These are phyloP conservation scores for Perdita meconis DNA, from an alignment of 2,888 invertebrate genomes.

Conservation along the genomic window DNA sequence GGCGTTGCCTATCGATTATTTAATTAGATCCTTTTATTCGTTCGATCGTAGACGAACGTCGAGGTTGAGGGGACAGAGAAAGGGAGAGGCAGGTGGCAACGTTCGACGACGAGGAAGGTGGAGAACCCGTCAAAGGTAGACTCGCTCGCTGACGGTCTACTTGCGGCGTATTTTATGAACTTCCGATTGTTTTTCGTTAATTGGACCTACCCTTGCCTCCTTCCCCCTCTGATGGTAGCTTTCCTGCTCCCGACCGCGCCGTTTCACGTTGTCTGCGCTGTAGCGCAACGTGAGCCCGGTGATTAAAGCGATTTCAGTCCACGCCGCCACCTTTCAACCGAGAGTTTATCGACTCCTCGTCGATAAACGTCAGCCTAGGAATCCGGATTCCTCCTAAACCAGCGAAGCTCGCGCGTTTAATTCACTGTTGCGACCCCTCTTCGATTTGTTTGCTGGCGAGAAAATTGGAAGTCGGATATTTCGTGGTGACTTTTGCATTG, in stretches of 20 bases:
- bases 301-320: constrained; percentile 43
- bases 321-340: constrained; percentile 15
- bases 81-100: neutral
- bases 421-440: neutral
- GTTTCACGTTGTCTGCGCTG: neutral
- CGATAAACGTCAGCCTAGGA: constrained; percentile 35
- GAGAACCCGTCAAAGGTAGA: constrained; percentile 37
- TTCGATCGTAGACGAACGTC: constrained; percentile 7
- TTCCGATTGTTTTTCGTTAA: constrained; percentile 59
- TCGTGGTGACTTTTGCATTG: too few relatives aligned
- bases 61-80: neutral
- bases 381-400: constrained; percentile 15
- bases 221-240: neutral
- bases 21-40: constrained; percentile 59
- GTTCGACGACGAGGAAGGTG: constrained; percentile 34
- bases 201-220: too few relatives aligned
- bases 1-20: constrained; percentile 43
- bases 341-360: constrained; percentile 46
- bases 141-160: constrained; percentile 24
- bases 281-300: neutral
- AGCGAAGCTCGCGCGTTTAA: constrained; percentile 11
- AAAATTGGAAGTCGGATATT: neutral
- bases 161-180: constrained; percentile 32
- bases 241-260: constrained; percentile 5
- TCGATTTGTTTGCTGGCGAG: neutral